phyloP scores from a whole-genome alignment of 2,113 vertebrate genomes.

The Opisthocomus hoazin region DNA sequence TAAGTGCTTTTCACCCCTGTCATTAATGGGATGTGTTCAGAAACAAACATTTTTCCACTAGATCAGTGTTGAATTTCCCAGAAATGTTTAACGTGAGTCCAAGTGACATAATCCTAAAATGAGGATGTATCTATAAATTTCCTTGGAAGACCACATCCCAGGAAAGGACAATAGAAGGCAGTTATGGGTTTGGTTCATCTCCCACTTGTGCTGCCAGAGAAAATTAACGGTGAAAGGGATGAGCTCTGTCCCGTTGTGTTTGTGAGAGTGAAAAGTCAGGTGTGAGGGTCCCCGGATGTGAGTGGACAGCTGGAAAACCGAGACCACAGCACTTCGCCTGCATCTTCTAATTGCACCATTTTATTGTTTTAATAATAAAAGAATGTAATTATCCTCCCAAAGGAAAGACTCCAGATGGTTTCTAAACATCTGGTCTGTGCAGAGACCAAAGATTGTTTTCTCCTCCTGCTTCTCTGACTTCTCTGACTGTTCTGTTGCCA shows the following conservation, averaged over 20 bases:
- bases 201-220: background rate
- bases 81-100: background rate
- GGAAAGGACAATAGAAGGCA: background rate
- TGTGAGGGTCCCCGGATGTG: background rate
- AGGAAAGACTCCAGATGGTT: background rate
- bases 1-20: background rate
- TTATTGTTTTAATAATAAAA: background rate
- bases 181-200: fast-evolving
- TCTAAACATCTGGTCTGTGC: background rate
- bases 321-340: background rate
- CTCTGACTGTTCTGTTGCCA: background rate
- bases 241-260: fast-evolving
- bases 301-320: background rate
- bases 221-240: background rate
- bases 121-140: background rate
- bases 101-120: background rate
- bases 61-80: background rate
- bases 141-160: background rate
- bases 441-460: background rate
- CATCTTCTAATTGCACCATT: background rate
- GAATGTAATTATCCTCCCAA: background rate
- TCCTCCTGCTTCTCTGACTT: background rate
- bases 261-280: background rate
- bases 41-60: background rate
- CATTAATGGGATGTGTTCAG: fast-evolving